These are phyloP conservation scores for Neosalanx taihuensis DNA, from an alignment of 2,797 vertebrate genomes.

Conservation along the genomic window DNA sequence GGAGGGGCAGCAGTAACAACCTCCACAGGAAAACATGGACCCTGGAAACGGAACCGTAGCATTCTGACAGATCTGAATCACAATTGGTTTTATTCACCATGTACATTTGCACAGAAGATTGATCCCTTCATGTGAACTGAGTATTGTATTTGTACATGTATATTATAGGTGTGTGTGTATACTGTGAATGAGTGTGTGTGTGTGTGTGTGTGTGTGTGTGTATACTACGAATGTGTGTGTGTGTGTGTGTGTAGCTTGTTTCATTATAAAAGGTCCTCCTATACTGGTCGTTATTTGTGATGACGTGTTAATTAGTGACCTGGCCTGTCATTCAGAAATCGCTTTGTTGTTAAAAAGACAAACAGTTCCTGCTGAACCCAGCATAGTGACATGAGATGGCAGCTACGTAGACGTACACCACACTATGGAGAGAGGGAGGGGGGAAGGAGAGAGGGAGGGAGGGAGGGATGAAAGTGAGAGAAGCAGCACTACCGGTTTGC, in stretches of 20 bases:
- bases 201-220: no score
- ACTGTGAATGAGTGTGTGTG: no score
- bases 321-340: background rate
- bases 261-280: background rate
- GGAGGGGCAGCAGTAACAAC: slow-evolving; percentile 8
- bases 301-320: background rate
- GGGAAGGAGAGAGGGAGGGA: no score
- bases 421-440: background rate
- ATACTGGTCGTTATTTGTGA: background rate
- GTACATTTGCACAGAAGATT: no score
- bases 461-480: no score
- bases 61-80: background rate
- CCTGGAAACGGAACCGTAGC: background rate
- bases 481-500: slow-evolving; percentile 36
- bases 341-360: background rate
- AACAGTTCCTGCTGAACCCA: background rate
- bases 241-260: background rate
- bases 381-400: background rate
- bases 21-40: background rate
- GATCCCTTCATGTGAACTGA: background rate
- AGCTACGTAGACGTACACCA: background rate
- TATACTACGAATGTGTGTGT: no score
- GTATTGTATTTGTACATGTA: no score
- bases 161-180: no score
- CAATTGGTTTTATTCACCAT: no score